Percentiles rank a stretch among this genome's conserved stretches.
Evolutionary conservation across 2,113 vertebrate genomes (phyloP).

Genomic region (Holacanthus passer): DNA sequence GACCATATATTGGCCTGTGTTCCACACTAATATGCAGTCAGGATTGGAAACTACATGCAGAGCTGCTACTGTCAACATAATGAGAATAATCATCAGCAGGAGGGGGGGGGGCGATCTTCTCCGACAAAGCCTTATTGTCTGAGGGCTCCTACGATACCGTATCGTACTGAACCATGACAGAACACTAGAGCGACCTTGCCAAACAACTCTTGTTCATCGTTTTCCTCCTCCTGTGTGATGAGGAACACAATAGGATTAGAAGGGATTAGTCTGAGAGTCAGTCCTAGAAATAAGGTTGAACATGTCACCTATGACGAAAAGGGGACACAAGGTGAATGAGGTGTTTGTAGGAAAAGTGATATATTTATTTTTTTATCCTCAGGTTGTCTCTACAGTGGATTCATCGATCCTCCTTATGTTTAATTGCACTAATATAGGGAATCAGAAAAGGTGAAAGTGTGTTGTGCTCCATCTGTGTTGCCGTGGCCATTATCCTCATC

Average conservation of each 20-base stretch:
- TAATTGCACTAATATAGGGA: conserved; percentile 7
- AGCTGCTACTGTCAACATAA: conserved; percentile 41
- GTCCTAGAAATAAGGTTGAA: conserved; percentile 42
- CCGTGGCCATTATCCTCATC: conserved; percentile 54
- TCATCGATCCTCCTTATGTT: background rate
- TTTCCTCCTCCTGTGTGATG: conserved; percentile 23
- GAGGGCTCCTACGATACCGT: conserved; percentile 13
- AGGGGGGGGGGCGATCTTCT: background rate
- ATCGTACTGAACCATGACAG: background rate
- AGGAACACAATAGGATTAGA: conserved; percentile 53
- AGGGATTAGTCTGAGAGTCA: conserved; percentile 39
- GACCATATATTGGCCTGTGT: conserved; percentile 38
- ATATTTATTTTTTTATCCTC: background rate
- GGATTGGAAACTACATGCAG: conserved; percentile 52
- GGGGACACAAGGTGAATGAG: conserved; percentile 21
- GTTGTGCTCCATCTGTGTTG: conserved; percentile 29
- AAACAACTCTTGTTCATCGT: conserved; percentile 34
- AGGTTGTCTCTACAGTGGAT: background rate
- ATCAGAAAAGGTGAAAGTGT: conserved; percentile 30
- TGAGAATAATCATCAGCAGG: conserved; percentile 40
- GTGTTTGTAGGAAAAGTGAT: background rate
- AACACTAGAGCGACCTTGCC: conserved; percentile 39
- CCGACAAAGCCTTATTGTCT: conserved; percentile 59
- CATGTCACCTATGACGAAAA: background rate
- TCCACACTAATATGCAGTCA: conserved; percentile 46